Evolutionary conservation across 2,797 vertebrate species (phyloP).

Genomic region (Coendou prehensilis): DNA sequence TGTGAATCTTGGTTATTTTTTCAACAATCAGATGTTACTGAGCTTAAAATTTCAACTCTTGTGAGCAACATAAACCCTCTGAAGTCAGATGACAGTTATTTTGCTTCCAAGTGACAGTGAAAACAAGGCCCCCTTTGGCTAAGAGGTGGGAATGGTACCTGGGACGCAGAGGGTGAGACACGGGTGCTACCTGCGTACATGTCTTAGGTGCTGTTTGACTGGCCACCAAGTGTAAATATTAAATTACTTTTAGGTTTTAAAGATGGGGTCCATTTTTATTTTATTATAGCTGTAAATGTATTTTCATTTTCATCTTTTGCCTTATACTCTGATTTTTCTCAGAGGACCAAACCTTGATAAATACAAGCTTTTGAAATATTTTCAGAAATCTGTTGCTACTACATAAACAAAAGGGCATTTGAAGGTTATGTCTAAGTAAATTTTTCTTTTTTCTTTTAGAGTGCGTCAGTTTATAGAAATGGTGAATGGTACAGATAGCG

Average conservation of each 20-base stretch:
- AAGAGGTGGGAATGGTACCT: not conserved
- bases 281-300: not conserved
- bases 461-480: constrained; percentile 94
- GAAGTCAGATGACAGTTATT: not conserved
- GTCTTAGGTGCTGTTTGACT: not conserved
- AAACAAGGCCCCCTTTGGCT: not conserved
- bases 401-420: not conserved
- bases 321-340: constrained; percentile 30
- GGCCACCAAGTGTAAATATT: not conserved
- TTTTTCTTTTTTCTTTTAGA: constrained; percentile 87
- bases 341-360: not conserved
- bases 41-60: constrained; percentile 19
- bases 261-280: not conserved
- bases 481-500: constrained; percentile 93
- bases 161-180: not conserved
- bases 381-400: not conserved
- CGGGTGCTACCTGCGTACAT: not conserved
- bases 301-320: constrained; percentile 50
- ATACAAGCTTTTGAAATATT: not conserved
- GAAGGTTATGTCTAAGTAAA: not conserved
- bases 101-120: constrained; percentile 1
- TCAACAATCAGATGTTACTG: constrained; percentile 11
- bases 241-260: constrained; percentile 37
- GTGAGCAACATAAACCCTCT: not conserved
- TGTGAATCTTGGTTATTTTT: constrained; percentile 9